Conservation (phyloP, 2,888 invertebrate species). For the Oligia strigilis region DNA sequence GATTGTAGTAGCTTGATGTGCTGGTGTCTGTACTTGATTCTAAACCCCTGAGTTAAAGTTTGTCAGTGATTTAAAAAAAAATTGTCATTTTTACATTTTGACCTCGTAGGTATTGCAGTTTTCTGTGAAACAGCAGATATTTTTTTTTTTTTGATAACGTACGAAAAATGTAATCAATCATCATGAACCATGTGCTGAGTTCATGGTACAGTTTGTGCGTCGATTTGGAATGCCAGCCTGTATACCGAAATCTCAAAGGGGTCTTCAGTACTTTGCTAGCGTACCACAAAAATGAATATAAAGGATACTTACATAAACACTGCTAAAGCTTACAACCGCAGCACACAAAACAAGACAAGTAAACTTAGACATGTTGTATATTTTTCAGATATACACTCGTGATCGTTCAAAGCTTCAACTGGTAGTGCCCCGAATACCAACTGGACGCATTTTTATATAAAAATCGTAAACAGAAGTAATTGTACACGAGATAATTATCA, state of each 20-base stretch:
- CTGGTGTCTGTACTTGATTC: too few species aligned
- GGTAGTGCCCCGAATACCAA: constrained; percentile 8
- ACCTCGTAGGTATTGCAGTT: not conserved
- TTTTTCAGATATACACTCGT: constrained; percentile 3
- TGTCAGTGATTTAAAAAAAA: not conserved
- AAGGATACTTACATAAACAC: constrained; percentile 50
- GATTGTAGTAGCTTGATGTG: too few species aligned
- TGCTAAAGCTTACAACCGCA: constrained; percentile 23
- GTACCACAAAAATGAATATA: too few species aligned
- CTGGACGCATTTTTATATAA: constrained; percentile 22
- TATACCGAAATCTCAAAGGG: not conserved
- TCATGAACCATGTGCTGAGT: not conserved
- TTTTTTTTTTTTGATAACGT: not conserved
- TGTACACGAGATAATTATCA: constrained; percentile 13
- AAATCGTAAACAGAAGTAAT: constrained; percentile 10
- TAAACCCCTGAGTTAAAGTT: too few species aligned
- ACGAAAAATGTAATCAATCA: too few species aligned
- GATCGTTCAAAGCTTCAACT: constrained; percentile 15
- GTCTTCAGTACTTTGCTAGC: not conserved
- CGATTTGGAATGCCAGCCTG: not conserved
- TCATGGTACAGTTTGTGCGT: not conserved
- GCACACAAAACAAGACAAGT: constrained; percentile 34
- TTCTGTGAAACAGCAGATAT: not conserved
- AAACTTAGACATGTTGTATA: constrained; percentile 48
- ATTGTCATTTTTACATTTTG: not conserved